phyloP scores from a whole-genome alignment of 2,888 invertebrate species.

The Mythimna lalbum region DNA sequence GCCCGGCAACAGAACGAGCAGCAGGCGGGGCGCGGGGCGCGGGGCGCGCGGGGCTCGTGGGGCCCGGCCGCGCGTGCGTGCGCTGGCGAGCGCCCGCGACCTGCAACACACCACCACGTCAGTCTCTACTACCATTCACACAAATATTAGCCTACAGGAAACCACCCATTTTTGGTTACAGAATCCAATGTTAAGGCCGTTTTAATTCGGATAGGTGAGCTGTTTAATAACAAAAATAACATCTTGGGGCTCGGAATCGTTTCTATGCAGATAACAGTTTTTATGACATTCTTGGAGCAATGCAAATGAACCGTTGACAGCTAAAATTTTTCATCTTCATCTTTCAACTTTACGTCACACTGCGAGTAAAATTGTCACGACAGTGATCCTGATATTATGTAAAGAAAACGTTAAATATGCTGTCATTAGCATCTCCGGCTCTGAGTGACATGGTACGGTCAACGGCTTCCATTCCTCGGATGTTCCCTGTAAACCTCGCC shows the following conservation, averaged over 20 bases:
- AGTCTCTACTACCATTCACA: not conserved
- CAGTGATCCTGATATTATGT: not conserved
- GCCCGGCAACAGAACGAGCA: slow-evolving; percentile 37
- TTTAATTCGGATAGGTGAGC: not conserved
- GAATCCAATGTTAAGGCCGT: not conserved
- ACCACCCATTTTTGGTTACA: not conserved
- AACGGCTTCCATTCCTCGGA: not conserved
- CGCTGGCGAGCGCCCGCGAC: slow-evolving; percentile 71
- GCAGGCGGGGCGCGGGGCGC: slow-evolving; percentile 47
- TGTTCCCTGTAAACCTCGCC: not conserved
- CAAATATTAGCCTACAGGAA: not conserved
- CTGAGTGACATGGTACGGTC: not conserved
- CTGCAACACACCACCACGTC: slow-evolving; percentile 68
- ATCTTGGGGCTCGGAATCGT: no score
- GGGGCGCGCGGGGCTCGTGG: slow-evolving; percentile 1
- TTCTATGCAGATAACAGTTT: not conserved
- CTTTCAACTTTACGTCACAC: not conserved
- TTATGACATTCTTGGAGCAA: not conserved
- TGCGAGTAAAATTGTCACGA: not conserved
- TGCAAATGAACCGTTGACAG: not conserved
- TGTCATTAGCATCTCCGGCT: not conserved
- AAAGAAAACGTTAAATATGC: not conserved
- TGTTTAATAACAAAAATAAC: not conserved
- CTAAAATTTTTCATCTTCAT: not conserved
- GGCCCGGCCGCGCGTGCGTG: slow-evolving; percentile 54